Percentiles rank a stretch among this genome's conserved stretches.
These are phyloP conservation scores for Saccostrea cuccullata DNA, from an alignment of 1,140 invertebrate genomes.

Conservation along the genomic window DNA sequence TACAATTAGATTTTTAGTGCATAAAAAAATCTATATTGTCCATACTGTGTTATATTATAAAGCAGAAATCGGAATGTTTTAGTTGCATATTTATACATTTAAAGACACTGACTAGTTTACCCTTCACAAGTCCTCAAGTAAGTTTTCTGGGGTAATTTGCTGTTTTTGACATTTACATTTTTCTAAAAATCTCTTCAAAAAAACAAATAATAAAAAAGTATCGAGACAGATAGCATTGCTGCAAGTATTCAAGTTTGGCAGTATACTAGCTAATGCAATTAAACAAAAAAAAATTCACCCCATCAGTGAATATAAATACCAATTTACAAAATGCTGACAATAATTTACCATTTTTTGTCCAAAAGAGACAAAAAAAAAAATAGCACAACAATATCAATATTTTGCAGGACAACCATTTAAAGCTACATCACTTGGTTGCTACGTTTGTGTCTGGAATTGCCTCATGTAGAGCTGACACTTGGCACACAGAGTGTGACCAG, in stretches of 20 bases:
- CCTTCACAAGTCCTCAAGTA: neutral
- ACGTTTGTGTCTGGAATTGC: conserved; percentile 53
- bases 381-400: conserved; percentile 26
- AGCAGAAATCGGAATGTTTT: neutral
- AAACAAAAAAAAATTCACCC: neutral
- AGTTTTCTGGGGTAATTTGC: neutral
- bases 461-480: conserved; percentile 71
- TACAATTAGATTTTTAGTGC: neutral
- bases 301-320: neutral
- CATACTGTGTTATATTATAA: neutral
- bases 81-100: conserved; percentile 8
- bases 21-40: neutral
- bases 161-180: conserved; percentile 5
- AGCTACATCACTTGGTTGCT: neutral
- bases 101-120: neutral
- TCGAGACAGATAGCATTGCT: conserved; percentile 29
- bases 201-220: neutral
- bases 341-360: neutral
- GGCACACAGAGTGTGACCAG: conserved; percentile 62
- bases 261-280: conserved; percentile 11
- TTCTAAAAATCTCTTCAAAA: neutral
- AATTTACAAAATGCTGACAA: neutral
- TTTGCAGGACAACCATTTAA: neutral
- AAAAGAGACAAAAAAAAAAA: neutral
- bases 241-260: conserved; percentile 12